Evolutionary conservation across 2,797 vertebrate species (phyloP).

Genomic region (Ataeniobius toweri): DNA sequence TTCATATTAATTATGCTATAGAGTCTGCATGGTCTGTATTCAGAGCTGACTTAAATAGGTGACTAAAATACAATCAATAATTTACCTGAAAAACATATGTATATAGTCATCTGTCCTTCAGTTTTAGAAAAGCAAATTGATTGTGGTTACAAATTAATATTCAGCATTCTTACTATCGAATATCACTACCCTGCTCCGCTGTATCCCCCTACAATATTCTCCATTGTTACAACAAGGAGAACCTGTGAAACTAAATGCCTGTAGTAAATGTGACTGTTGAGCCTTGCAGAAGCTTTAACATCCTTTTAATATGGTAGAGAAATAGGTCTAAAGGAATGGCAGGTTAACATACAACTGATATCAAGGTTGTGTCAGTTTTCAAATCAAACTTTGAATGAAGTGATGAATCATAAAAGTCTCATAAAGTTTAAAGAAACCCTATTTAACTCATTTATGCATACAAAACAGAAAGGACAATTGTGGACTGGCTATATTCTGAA

Average conservation of each 20-base stretch:
- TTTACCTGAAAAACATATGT: neutral
- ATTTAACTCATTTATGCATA: conserved; percentile 19
- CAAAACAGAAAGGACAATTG: conserved; percentile 10
- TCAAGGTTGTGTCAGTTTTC: conserved; percentile 13
- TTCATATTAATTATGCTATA: conserved; percentile 5
- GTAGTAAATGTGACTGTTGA: neutral
- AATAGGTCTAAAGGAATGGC: conserved; percentile 4
- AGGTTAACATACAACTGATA: neutral
- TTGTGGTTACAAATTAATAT: neutral
- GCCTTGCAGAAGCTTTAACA: neutral
- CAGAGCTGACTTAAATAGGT: conserved; percentile 30
- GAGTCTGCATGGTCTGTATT: conserved; percentile 22
- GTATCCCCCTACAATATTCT: neutral
- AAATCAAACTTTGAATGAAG: conserved; percentile 9
- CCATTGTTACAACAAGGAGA: neutral
- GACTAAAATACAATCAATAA: conserved; percentile 3
- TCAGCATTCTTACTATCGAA: neutral
- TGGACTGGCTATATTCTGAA: conserved; percentile 10
- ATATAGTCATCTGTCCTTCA: neutral
- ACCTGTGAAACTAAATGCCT: neutral
- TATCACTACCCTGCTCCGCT: neutral
- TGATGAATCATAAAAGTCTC: neutral
- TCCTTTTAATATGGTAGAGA: neutral
- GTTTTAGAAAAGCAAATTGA: neutral
- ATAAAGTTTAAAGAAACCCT: neutral